Conservation (phyloP, 2,888 invertebrate species). For the Drosophila meridiana region DNA sequence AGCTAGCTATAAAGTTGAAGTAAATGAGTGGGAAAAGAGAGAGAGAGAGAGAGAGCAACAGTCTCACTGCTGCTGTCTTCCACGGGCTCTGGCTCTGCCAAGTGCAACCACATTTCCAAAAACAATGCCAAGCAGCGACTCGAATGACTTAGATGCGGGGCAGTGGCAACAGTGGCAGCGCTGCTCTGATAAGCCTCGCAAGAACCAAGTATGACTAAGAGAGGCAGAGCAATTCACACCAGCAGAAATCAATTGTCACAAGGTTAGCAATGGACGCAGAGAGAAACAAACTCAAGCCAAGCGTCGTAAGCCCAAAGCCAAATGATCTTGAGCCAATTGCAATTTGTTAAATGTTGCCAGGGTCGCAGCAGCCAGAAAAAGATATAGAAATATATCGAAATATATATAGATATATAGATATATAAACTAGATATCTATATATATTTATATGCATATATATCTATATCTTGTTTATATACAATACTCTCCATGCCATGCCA, state of each 20-base stretch:
- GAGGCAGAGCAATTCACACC: conserved; percentile 31
- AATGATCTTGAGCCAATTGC: conserved; percentile 80
- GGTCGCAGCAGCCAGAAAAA: conserved; percentile 50
- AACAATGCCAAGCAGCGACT: conserved; percentile 74
- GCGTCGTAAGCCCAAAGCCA: conserved; percentile 24
- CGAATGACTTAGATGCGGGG: conserved; percentile 61
- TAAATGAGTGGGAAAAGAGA: conserved; percentile 31
- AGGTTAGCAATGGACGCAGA: conserved; percentile 39
- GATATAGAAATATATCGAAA: conserved; percentile 22
- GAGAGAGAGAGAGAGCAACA: conserved; percentile 46
- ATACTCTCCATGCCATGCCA: conserved; percentile 19
- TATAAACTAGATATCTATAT: background rate
- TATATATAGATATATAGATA: conserved; percentile 9
- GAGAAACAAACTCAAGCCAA: background rate
- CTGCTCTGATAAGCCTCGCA: conserved; percentile 52
- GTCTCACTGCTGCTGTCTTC: conserved; percentile 62
- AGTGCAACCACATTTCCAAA: conserved; percentile 79
- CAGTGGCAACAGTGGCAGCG: conserved; percentile 1
- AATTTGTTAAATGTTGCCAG: conserved; percentile 67
- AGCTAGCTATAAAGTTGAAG: conserved; percentile 31
- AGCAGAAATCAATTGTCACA: conserved; percentile 59
- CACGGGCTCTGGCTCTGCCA: conserved; percentile 39
- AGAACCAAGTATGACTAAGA: conserved; percentile 71
- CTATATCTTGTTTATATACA: too few relatives aligned
- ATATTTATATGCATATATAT: too few relatives aligned